Base-by-base conservation (phyloP, 1,140 invertebrate genomes). In the Patella vulgata region DNA sequence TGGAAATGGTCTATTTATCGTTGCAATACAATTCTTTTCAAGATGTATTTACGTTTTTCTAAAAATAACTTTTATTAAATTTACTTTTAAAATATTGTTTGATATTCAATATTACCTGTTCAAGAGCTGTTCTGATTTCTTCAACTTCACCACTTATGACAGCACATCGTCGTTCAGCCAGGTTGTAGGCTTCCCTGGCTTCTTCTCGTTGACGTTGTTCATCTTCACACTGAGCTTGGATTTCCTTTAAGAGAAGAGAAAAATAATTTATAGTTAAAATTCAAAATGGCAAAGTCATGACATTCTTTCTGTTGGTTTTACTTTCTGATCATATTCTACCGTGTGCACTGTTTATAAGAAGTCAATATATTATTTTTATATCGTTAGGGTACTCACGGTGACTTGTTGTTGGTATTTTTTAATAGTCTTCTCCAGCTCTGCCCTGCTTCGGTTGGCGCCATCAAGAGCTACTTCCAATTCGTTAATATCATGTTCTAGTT, bases 401-500 rank as follows among this genome's bases (percentile, higher is more conserved):
- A 98, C 88, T 85, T 97, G 94, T 85, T 96, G 93, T 86, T 98
- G 96, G 88, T 97, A 96, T 85, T 86, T 87, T 88, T 99, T 99
- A 86, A 98, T 96, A 87, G 94, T 98, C 91, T 98, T 99, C 87
- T 99, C 97, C 69, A 96, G 93, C 84, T 99, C 97, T 78, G 95
- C 95, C 83, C 97, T 98, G 71, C 94, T 94, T 25, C 84, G 66
- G 73, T 85, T 85, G 52, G 83, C 73, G 54, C 69, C 74, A 89
- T 99, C 97, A 75, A 99, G 88, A 80, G 96, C 96, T 78, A 99
- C 97, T 87, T 99, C 97, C 55, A 99, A 88, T 85, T 99, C 97
- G 85, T 99, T 99, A 88, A 99, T 98, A 88, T 99, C 97, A 74
- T 93, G 92, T 87, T 99, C 97, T 75, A 99, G 88, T 88, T 99